These are phyloP conservation scores for Sminthurides aquaticus DNA, from an alignment of 2,888 invertebrate genomes.

Conservation along the genomic window DNA sequence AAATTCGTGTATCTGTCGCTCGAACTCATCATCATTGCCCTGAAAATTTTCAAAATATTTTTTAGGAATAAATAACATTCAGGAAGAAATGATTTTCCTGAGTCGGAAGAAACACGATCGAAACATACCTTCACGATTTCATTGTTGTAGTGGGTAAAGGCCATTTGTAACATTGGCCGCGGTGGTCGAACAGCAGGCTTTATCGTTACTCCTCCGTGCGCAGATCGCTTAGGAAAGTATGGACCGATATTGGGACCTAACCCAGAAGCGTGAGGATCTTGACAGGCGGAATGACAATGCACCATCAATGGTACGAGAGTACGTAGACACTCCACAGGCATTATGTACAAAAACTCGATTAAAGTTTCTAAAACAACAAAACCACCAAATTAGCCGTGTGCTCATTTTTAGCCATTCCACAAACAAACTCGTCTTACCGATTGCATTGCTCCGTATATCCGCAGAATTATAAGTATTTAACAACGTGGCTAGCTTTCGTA, in stretches of 20 bases:
- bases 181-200: slow-evolving; percentile 63
- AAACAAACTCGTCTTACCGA: slow-evolving; percentile 61
- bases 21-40: slow-evolving; percentile 70
- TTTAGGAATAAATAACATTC: no score
- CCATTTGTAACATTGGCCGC: slow-evolving; percentile 76
- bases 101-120: no score
- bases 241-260: slow-evolving; percentile 62
- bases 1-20: slow-evolving; percentile 65
- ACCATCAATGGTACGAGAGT: slow-evolving; percentile 76
- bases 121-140: slow-evolving; percentile 57
- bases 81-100: no score
- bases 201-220: slow-evolving; percentile 53
- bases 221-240: slow-evolving; percentile 60
- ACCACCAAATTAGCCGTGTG: not conserved
- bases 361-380: slow-evolving; percentile 56
- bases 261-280: slow-evolving; percentile 58
- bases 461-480: slow-evolving; percentile 82
- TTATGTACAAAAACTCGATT: slow-evolving; percentile 68
- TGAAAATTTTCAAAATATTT: slow-evolving; percentile 46
- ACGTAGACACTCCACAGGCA: slow-evolving; percentile 70
- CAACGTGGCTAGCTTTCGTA: slow-evolving; percentile 76
- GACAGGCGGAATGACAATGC: slow-evolving; percentile 69
- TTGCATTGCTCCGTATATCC: slow-evolving; percentile 69
- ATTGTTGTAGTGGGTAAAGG: slow-evolving; percentile 66
- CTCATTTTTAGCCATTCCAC: not conserved